Percentiles rank a stretch among this genome's conserved stretches.
Conservation (phyloP, 2,113 vertebrate species). For the Esox niger region DNA sequence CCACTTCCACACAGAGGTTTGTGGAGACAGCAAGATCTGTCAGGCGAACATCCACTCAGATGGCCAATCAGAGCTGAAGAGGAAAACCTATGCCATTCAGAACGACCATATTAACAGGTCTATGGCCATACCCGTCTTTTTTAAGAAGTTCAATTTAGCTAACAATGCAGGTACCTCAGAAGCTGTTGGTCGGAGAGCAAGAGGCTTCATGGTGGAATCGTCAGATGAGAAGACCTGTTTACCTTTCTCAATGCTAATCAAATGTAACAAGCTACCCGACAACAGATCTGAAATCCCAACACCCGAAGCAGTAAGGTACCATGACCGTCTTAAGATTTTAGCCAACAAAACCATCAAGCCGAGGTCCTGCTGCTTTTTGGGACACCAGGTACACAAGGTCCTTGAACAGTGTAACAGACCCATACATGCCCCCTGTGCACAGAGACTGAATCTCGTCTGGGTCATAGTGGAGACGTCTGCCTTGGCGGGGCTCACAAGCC, state of each 20-base stretch:
- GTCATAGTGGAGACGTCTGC: conserved; percentile 16
- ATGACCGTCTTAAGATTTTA: not conserved
- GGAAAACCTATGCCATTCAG: not conserved
- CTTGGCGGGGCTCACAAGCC: conserved; percentile 4
- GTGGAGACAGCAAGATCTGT: conserved; percentile 13
- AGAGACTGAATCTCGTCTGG: conserved; percentile 6
- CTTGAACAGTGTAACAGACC: not conserved
- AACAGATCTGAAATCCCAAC: not conserved
- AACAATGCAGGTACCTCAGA: not conserved
- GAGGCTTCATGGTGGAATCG: conserved; percentile 4
- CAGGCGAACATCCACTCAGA: not conserved
- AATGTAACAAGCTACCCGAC: conserved; percentile 1
- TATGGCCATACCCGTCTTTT: not conserved
- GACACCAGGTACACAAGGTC: conserved; percentile 1
- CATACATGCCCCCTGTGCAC: not conserved
- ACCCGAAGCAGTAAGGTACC: not conserved
- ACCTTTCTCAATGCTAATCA: not conserved
- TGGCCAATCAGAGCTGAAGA: not conserved
- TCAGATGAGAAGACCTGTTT: not conserved
- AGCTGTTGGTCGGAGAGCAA: not conserved
- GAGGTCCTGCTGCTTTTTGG: conserved; percentile 5
- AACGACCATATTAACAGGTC: conserved; percentile 14
- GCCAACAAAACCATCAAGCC: not conserved
- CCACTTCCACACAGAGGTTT: not conserved
- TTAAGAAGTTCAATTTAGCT: not conserved